Base-by-base conservation (phyloP, 2,888 invertebrate genomes). In the Tolmerus cingulatus region DNA sequence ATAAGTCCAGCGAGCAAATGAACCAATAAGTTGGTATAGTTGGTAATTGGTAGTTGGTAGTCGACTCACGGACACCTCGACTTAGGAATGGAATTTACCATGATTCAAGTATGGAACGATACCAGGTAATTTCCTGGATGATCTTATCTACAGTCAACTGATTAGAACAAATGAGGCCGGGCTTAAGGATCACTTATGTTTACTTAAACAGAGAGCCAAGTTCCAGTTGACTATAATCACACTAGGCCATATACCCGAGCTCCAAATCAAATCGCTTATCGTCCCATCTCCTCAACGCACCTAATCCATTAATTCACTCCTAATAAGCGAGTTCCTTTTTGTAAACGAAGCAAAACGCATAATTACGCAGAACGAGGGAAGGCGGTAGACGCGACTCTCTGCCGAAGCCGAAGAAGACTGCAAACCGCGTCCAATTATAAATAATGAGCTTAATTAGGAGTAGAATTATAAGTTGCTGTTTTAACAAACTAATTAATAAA, bases 401-500 rank as follows among this genome's bases (percentile, higher is more conserved):
- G 57, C 12, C 16, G 12, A 66, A 66, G 66, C 51, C 51, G 7
- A 57, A 37, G 37, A 37, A 57, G 82, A 82, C 34, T 82, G 46
- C 88, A 90, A 89, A 90, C 89, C 89, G 88, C 89, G 89, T 90
- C 90, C 89, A 90, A 89, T 90, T 89, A 90, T 89, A 90, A 90
- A 89, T 90, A 89, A 90, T 90, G 89, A 89, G 89, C 89, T 89
- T 89, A 90, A 90, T 89, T 90, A 89, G 89, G 88, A 89, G 89
- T 89, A 89, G 88, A 89, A 89, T 89, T 89, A 90, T 89, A 89
- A 89, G 88, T 89, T 90, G 90, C 89, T 89, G 89, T 89, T 89
- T 89, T 89, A 89, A 90, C 89, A 89, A 90, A 89, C 89, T 90
- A 90, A 90, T 90, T 90, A 89, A 90, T 90, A 90, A 90, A 90